Evolutionary conservation across 64 coral and sea anemone genomes (phyloP).

Genomic region (Porites australiensis): DNA sequence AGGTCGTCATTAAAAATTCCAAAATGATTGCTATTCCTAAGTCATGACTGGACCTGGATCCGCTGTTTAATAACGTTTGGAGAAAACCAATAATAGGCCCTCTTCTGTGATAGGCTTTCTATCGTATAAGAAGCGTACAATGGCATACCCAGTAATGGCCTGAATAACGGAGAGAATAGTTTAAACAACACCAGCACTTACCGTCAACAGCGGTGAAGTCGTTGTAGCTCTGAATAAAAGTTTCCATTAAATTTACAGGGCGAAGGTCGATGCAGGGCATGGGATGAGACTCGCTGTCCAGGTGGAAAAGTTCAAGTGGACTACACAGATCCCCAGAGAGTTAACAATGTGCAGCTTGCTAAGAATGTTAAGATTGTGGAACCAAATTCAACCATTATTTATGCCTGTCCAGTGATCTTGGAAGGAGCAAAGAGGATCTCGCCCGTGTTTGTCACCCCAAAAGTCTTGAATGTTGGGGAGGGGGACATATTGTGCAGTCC

Average conservation of each 20-base stretch:
- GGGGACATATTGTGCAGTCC: constrained; percentile 62
- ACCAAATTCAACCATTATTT: constrained; percentile 53
- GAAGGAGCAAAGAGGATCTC: constrained; percentile 27
- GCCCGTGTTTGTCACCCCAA: constrained; percentile 47
- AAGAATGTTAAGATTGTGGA: constrained; percentile 75
- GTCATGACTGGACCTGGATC: too few relatives aligned
- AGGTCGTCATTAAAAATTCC: too few relatives aligned
- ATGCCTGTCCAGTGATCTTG: constrained; percentile 69
- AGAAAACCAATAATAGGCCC: too few relatives aligned
- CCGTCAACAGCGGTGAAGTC: background rate
- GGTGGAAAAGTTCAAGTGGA: constrained; percentile 44
- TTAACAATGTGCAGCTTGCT: constrained; percentile 38
- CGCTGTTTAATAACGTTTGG: too few relatives aligned
- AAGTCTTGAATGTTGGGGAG: constrained; percentile 17
- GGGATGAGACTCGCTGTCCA: constrained; percentile 76
- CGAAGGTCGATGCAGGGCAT: constrained; percentile 50
- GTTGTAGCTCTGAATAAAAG: too few relatives aligned
- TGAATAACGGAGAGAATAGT: too few relatives aligned
- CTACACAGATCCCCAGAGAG: constrained; percentile 61
- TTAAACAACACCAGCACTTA: too few relatives aligned
- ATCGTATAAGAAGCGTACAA: too few relatives aligned
- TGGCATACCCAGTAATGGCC: too few relatives aligned
- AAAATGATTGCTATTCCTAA: too few relatives aligned
- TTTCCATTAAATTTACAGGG: constrained; percentile 30
- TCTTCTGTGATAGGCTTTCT: too few relatives aligned